A percentile compares a stretch with the other conserved stretches of the same genome.
phyloP scores from a whole-genome alignment of 1,140 invertebrate species.

The Drosophila azteca region DNA sequence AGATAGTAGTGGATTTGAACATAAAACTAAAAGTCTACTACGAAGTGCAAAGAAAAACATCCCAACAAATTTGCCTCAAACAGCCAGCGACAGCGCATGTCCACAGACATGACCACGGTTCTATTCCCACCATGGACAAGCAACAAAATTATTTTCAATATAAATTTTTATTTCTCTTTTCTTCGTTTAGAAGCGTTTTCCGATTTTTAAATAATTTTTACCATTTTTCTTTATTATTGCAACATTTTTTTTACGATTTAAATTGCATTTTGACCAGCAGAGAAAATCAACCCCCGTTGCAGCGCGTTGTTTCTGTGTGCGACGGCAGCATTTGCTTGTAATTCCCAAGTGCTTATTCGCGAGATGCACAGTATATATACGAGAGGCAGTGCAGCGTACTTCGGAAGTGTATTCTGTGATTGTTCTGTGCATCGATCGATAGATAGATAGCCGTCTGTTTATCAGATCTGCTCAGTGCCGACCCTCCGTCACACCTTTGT shows the following conservation, averaged over 20 bases:
- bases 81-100: too few species aligned
- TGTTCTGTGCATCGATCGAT: conserved; percentile 84
- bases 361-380: conserved; percentile 47
- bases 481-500: conserved; percentile 83
- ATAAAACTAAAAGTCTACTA: too few species aligned
- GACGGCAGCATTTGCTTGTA: conserved; percentile 14
- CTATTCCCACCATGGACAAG: background rate
- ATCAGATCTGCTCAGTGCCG: conserved; percentile 84
- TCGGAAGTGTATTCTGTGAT: conserved; percentile 84
- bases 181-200: background rate
- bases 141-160: background rate
- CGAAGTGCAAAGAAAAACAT: too few species aligned
- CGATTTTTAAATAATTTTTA: background rate
- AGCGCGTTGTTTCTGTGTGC: background rate
- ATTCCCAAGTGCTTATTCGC: conserved; percentile 64
- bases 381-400: rapidly evolving
- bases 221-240: background rate
- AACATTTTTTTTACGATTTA: background rate
- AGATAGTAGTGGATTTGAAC: too few species aligned
- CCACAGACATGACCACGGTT: background rate
- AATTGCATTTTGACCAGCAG: background rate
- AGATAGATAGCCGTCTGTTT: conserved; percentile 77
- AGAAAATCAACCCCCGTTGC: conserved; percentile 27
- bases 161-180: background rate
- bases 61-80: too few species aligned